Conservation (phyloP, 2,888 invertebrate genomes). For the Amiota communis region DNA sequence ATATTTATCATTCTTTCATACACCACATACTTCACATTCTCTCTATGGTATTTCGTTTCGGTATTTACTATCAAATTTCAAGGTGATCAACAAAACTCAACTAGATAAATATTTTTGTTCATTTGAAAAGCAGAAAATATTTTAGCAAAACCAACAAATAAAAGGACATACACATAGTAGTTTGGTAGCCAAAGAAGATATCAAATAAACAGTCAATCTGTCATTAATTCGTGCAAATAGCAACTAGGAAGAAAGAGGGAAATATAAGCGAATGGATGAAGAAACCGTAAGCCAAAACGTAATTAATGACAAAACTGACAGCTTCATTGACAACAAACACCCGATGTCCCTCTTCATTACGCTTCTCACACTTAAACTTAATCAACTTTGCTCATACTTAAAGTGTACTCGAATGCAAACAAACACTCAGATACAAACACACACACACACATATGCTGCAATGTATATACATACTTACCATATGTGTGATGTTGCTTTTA, state of each 20-base stretch:
- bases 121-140: too few relatives aligned
- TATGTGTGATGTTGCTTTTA: conserved; percentile 13
- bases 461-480: background rate
- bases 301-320: conserved; percentile 27
- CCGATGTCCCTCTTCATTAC: background rate
- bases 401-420: background rate
- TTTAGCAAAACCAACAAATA: background rate
- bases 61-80: too few relatives aligned
- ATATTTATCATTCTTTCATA: too few relatives aligned
- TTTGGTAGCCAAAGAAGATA: background rate
- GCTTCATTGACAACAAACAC: conserved; percentile 9
- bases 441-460: background rate
- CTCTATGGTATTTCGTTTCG: too few relatives aligned
- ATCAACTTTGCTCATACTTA: background rate
- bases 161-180: background rate
- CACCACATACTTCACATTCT: too few relatives aligned
- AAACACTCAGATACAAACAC: background rate
- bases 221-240: background rate
- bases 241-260: background rate
- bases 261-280: background rate
- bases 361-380: background rate
- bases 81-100: too few relatives aligned
- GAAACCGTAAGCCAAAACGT: conserved; percentile 10
- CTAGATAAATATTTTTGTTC: too few relatives aligned
- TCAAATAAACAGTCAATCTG: background rate